phyloP scores from a whole-genome alignment of 2,888 invertebrate species.

The Andricus quercusramuli region DNA sequence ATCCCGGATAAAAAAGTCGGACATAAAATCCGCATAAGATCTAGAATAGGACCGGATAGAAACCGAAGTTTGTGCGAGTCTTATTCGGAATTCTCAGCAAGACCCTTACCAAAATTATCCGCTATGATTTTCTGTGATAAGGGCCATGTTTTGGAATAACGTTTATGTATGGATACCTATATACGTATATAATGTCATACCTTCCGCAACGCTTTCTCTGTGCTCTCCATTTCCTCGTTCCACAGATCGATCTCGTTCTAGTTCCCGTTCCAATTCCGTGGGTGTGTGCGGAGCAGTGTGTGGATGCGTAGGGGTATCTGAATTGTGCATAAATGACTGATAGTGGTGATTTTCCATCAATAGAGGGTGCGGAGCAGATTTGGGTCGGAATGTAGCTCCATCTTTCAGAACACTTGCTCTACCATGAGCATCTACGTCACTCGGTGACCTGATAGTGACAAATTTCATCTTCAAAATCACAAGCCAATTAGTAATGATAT shows the following conservation, averaged over 20 bases:
- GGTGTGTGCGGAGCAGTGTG: constrained; percentile 73
- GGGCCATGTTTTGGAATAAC: neutral
- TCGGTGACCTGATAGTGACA: constrained; percentile 69
- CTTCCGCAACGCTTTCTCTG: constrained; percentile 76
- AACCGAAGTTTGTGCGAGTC: too few relatives aligned
- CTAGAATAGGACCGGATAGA: too few relatives aligned
- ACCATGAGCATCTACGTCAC: constrained; percentile 74
- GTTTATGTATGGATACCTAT: neutral
- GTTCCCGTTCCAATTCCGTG: constrained; percentile 74
- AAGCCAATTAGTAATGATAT: neutral
- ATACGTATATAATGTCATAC: constrained; percentile 57
- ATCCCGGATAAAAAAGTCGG: too few relatives aligned
- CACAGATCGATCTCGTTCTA: constrained; percentile 73
- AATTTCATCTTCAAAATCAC: constrained; percentile 6
- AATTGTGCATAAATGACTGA: constrained; percentile 71
- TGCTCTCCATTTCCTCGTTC: constrained; percentile 73
- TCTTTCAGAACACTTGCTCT: constrained; percentile 86
- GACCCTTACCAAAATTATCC: too few relatives aligned
- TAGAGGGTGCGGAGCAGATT: constrained; percentile 81
- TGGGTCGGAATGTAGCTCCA: constrained; percentile 80
- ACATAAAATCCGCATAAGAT: too few relatives aligned
- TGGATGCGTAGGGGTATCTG: constrained; percentile 70
- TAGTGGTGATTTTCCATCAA: constrained; percentile 79
- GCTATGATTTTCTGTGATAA: neutral
- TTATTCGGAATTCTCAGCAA: too few relatives aligned